phyloP scores from a whole-genome alignment of 2,113 vertebrate genomes.

The Anas platyrhynchos region DNA sequence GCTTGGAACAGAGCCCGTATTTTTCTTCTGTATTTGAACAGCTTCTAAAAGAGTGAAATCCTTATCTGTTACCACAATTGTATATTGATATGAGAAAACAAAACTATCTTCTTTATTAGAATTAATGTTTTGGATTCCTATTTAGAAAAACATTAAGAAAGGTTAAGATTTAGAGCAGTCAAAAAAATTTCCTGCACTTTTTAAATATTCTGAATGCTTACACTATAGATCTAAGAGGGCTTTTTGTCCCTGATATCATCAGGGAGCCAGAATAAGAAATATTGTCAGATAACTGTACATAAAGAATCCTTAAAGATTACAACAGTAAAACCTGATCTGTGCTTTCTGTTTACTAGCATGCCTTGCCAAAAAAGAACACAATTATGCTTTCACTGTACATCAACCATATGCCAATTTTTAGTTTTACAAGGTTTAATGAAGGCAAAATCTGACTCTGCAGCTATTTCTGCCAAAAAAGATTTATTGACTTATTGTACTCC shows the following conservation, averaged over 20 bases:
- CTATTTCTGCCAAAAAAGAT: not conserved
- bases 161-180: not conserved
- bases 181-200: not conserved
- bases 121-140: not conserved
- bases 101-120: not conserved
- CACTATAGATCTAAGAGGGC: not conserved
- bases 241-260: not conserved
- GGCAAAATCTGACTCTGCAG: slow-evolving; percentile 13
- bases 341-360: not conserved
- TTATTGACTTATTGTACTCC: not conserved
- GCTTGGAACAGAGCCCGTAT: not conserved
- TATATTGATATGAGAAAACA: not conserved
- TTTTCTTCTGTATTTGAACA: not conserved
- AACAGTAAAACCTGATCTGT: not conserved
- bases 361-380: not conserved
- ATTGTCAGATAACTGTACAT: not conserved
- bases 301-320: not conserved
- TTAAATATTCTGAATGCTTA: not conserved
- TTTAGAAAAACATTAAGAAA: not conserved
- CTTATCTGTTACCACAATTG: not conserved
- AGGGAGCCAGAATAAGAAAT: not conserved
- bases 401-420: not conserved
- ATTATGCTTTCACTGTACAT: not conserved
- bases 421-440: slow-evolving; percentile 16
- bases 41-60: not conserved